Evolutionary conservation across 2,888 invertebrate genomes (phyloP).

Genomic region (Tetragonula carbonaria): DNA sequence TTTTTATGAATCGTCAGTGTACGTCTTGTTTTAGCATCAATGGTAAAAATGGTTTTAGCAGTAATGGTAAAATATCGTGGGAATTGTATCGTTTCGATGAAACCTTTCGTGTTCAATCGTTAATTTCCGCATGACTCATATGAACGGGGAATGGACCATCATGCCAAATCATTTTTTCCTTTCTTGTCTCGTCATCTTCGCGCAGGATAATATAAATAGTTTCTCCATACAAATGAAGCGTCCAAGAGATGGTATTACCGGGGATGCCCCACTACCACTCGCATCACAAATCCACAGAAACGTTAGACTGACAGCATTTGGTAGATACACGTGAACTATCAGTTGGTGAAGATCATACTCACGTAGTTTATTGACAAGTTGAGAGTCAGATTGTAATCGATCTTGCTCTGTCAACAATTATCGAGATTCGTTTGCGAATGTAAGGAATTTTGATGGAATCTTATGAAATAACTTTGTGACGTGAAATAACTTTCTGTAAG

Average conservation of each 20-base stretch:
- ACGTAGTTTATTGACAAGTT: neutral
- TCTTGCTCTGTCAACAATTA: neutral
- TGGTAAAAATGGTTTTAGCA: neutral
- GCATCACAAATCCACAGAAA: neutral
- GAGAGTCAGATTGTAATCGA: neutral
- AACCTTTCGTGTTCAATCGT: neutral
- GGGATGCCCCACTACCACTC: conserved; percentile 50
- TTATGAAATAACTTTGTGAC: neutral
- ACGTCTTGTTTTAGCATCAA: neutral
- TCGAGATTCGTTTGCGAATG: neutral
- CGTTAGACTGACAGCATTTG: neutral
- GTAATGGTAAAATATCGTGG: neutral
- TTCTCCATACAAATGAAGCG: conserved; percentile 8
- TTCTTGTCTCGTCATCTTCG: neutral
- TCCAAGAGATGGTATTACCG: neutral
- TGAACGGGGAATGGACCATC: neutral
- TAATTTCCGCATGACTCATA: neutral
- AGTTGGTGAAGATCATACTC: neutral
- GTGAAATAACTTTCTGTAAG: neutral
- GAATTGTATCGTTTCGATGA: neutral
- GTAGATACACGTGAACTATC: neutral
- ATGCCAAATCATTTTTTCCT: conserved; percentile 12
- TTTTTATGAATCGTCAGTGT: neutral
- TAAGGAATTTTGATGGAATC: neutral
- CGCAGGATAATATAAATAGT: neutral